Evolutionary conservation across 2,888 invertebrate species (phyloP).

Genomic region (Apodemia zela): DNA sequence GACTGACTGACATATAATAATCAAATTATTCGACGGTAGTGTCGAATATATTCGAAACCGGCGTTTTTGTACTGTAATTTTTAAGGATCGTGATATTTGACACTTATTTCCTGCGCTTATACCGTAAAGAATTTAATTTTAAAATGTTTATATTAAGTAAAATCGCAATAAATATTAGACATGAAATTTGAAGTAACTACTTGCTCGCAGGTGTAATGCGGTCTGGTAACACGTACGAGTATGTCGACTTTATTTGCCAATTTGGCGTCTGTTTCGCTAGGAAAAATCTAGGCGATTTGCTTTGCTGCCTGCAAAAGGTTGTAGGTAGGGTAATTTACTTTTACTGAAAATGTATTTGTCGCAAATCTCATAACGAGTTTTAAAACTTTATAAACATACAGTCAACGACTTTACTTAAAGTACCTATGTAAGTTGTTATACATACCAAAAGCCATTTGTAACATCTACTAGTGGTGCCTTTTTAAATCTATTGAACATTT

Average conservation of each 20-base stretch:
- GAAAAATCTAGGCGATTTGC: slow-evolving; percentile 50
- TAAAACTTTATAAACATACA: not conserved
- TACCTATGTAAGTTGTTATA: no score
- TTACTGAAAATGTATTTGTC: slow-evolving; percentile 35
- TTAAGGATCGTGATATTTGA: no score
- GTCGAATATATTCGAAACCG: no score
- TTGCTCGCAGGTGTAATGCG: slow-evolving; percentile 25
- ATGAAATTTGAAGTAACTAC: not conserved
- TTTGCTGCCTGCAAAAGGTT: slow-evolving; percentile 34
- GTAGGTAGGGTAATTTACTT: slow-evolving; percentile 44
- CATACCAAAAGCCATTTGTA: no score
- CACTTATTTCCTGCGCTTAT: no score
- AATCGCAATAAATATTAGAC: not conserved
- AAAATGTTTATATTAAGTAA: not conserved
- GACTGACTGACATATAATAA: no score
- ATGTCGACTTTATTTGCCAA: slow-evolving; percentile 45
- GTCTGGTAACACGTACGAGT: slow-evolving; percentile 29
- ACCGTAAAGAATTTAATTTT: no score
- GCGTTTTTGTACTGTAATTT: no score
- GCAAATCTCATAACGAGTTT: slow-evolving; percentile 34
- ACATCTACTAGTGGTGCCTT: no score
- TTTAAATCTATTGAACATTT: no score
- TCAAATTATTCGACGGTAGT: no score
- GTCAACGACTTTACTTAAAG: no score
- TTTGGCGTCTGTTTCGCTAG: slow-evolving; percentile 45